Evolutionary conservation across 2,888 invertebrate species (phyloP), one percentile per base, ranked within the genome.

Genomic region (Drosophila austrosaltans): DNA sequence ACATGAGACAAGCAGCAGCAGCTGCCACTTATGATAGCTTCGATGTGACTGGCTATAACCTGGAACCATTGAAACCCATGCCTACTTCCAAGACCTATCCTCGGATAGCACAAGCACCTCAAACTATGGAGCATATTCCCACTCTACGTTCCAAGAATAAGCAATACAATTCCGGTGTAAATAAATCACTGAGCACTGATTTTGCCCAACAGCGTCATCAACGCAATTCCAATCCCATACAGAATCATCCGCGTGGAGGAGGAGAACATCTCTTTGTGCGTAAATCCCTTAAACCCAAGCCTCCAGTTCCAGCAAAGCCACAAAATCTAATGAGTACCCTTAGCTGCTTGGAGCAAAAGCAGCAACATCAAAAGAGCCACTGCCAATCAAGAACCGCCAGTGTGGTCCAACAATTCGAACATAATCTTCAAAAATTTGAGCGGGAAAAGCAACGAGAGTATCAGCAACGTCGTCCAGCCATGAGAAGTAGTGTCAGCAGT

Each of bases 381-480:
- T 61, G 75, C 0, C 72, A 72, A 28, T 91, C 91, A 1, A 77
- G 91, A 7, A 91, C 91, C 1, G 92, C 92, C 12, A 91, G 92
- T 54, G 91, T 91, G 2, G 91, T 91, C n/a, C 90, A 91, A 1
- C 92, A 91, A 53, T 91, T 92, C 90, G 89, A 94, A 91, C 87
- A 94, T 78, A 95, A 95, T 90, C 88, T 95, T 36, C 94, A 94
- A 63, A 94, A 95, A 82, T 95, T 95, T 62, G 83, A 86, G 36
- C 72, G 63, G 22, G 88, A 85, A 90, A 20, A 94, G 63, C 89
- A 89, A 39, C 40, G 82, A 0, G 58, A 84, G 0, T 40, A 77
- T 40, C 85, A 84, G 53, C 84, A 87, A 5, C 72, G 83, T 0
- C 61, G 71, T 1, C 59, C 83, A 2, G 72, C 85, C 2, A 93